Base-by-base conservation (phyloP, 2,888 invertebrate genomes). In the Seira ritae region DNA sequence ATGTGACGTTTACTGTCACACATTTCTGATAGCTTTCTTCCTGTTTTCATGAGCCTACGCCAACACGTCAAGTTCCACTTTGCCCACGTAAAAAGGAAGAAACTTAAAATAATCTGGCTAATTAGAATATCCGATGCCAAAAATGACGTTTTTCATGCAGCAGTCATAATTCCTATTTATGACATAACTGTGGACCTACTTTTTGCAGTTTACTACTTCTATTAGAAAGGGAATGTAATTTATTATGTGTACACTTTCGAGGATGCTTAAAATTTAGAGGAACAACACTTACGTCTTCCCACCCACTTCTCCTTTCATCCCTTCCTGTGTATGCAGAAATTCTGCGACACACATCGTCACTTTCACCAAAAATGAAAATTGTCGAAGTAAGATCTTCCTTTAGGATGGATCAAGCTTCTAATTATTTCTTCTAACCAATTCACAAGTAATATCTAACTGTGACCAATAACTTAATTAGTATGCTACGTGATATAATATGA, bases 351-450 rank as follows among this genome's bases (percentile, higher is more conserved):
- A n/a, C n/a, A n/a, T n/a, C n/a, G n/a, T n/a, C 69, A 77, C 76
- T 77, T 77, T 77, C 76, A 69, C 76, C 76, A 60, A 55, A 50
- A n/a, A n/a, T n/a, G n/a, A n/a, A n/a, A n/a, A 77, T 24, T 23
- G 20, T 77, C 73, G n/a, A 19, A 50, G 42, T 42, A 37, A 60
- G 67, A 46, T 20, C 67, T 76, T 69, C 75, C 73, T 67, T 68
- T 31, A 69, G 60, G 76, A n/a, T n/a, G n/a, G n/a, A 77, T 77
- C 68, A 77, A 77, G 55, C 69, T 77, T 77, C 76, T 77, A 77
- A 77, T 77, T 62, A 37, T n/a, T n/a, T n/a, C n/a, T n/a, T 23
- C 3, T 50, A 68, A 42, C 12, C 12, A 6, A 42, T 42, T 8
- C 12, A 42, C 42, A 42, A 42, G 6, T 12, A 6, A 42, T 42